phyloP scores from a whole-genome alignment of 2,113 vertebrate species.

The Pelobates fuscus region DNA sequence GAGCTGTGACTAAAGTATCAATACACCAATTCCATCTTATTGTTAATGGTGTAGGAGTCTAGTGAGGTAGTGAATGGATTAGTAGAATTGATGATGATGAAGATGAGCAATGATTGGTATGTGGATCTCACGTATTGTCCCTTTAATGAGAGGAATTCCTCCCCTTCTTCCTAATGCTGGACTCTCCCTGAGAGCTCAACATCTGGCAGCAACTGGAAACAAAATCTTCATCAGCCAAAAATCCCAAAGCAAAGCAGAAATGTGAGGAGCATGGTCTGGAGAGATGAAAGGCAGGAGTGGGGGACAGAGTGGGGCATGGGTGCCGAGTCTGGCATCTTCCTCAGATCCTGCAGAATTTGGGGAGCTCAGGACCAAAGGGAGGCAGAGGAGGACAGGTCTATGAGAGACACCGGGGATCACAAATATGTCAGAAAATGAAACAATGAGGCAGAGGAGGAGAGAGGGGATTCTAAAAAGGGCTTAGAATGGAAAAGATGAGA shows the following conservation, averaged over 20 bases:
- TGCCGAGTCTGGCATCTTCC: constrained; percentile 24
- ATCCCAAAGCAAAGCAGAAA: constrained; percentile 45
- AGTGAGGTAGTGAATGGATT: no score
- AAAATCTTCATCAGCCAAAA: constrained; percentile 42
- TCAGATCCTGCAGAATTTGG: constrained; percentile 13
- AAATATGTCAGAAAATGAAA: constrained; percentile 21
- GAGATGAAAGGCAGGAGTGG: constrained; percentile 39
- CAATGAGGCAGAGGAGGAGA: background rate
- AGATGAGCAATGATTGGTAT: background rate
- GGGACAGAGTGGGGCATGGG: constrained; percentile 20
- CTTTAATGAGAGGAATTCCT: constrained; percentile 35
- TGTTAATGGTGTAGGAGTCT: no score
- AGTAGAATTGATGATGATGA: no score
- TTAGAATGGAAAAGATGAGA: background rate
- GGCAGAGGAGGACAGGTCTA: constrained; percentile 21
- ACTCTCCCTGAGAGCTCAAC: constrained; percentile 29
- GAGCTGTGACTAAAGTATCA: no score
- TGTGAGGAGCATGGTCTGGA: constrained; percentile 29
- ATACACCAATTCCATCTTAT: no score
- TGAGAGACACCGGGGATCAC: background rate
- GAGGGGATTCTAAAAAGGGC: background rate
- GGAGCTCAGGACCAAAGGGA: constrained; percentile 26
- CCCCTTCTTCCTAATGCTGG: constrained; percentile 27
- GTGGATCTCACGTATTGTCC: background rate
- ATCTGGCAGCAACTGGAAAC: constrained; percentile 49